These are phyloP conservation scores for Sericinus montela DNA, from an alignment of 2,888 invertebrate genomes.

Conservation along the genomic window DNA sequence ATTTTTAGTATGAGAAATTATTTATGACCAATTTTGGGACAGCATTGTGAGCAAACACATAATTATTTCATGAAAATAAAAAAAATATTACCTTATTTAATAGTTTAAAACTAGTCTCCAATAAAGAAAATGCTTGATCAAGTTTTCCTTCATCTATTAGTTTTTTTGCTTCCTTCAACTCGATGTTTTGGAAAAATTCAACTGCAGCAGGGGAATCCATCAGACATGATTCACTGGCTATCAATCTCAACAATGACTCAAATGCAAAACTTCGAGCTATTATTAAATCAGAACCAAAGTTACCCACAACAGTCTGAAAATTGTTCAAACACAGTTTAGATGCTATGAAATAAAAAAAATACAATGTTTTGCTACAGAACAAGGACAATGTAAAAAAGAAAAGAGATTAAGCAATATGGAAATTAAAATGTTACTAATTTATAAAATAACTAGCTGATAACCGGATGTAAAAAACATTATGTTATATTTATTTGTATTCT, in stretches of 20 bases:
- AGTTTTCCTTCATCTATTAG: slow-evolving; percentile 79
- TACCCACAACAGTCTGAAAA: slow-evolving; percentile 81
- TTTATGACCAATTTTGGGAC: too few relatives aligned
- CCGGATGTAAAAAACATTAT: too few relatives aligned
- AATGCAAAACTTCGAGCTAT: slow-evolving; percentile 82
- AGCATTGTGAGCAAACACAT: too few relatives aligned
- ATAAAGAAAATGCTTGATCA: slow-evolving; percentile 80
- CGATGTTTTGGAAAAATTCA: slow-evolving; percentile 82
- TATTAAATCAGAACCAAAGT: slow-evolving; percentile 84
- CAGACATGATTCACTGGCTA: slow-evolving; percentile 76
- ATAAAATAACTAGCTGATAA: too few relatives aligned
- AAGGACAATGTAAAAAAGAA: too few relatives aligned
- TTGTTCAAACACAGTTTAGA: neutral
- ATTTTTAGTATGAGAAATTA: too few relatives aligned
- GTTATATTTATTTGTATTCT: too few relatives aligned
- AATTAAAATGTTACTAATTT: too few relatives aligned
- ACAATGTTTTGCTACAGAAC: too few relatives aligned
- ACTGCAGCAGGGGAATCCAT: slow-evolving; percentile 79
- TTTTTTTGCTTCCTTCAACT: slow-evolving; percentile 80
- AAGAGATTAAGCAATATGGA: too few relatives aligned
- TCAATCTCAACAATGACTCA: slow-evolving; percentile 79
- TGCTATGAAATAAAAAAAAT: neutral
- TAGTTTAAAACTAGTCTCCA: slow-evolving; percentile 84
- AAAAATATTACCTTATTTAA: slow-evolving; percentile 63
- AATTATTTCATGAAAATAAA: too few relatives aligned